Conservation (phyloP, 2,113 vertebrate genomes). For the Seriola aureovittata region DNA sequence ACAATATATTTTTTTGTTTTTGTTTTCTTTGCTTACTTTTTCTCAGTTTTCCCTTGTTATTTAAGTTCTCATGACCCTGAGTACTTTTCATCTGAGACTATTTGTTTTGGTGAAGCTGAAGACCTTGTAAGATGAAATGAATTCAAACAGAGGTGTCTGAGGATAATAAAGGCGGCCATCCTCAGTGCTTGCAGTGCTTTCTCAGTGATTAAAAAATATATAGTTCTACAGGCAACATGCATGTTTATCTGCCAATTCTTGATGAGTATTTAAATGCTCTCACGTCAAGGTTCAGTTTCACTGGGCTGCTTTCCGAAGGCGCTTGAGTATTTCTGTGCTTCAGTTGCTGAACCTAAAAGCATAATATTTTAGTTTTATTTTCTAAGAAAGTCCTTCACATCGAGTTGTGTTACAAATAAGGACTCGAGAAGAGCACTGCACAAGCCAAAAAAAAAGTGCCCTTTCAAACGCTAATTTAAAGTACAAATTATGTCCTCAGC, state of each 20-base stretch:
- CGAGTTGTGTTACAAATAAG: constrained; percentile 26
- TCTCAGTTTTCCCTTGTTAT: neutral
- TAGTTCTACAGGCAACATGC: constrained; percentile 15
- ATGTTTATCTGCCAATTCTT: neutral
- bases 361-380: neutral
- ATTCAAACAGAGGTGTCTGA: constrained; percentile 18
- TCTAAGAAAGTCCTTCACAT: constrained; percentile 4
- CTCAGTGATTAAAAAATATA: constrained; percentile 14
- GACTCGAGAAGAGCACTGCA: constrained; percentile 12
- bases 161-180: constrained; percentile 14
- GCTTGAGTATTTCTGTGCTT: constrained; percentile 1
- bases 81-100: constrained; percentile 22
- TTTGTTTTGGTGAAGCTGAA: constrained; percentile 34
- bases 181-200: neutral
- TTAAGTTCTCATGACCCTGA: constrained; percentile 13
- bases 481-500: constrained; percentile 4
- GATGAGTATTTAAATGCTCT: neutral
- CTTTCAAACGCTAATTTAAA: constrained; percentile 22
- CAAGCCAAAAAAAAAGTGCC: neutral
- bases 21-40: neutral
- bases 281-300: neutral
- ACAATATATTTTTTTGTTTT: neutral
- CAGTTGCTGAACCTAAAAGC: neutral
- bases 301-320: neutral
- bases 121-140: constrained; percentile 33